Conservation (phyloP, 2,888 invertebrate genomes). For the Luperina testacea region DNA sequence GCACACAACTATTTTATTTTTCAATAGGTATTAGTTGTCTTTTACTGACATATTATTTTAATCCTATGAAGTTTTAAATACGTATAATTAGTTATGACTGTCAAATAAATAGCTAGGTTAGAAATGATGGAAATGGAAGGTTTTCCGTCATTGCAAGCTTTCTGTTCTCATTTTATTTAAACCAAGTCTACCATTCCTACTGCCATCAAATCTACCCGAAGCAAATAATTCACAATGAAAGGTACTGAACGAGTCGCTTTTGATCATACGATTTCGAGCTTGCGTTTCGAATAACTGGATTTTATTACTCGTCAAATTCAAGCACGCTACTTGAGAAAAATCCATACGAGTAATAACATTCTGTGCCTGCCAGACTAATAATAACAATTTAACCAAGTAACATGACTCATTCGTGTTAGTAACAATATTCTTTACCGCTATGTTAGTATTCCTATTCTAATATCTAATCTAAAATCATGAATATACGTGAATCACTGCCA, state of each 20-base stretch:
- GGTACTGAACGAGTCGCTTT: not conserved
- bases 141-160: not conserved
- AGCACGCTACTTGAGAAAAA: conserved; percentile 10
- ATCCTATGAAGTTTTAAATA: too few relatives aligned
- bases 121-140: not conserved
- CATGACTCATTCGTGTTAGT: too few relatives aligned
- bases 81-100: too few relatives aligned
- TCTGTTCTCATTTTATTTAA: not conserved
- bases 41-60: too few relatives aligned
- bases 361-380: not conserved
- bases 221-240: not conserved
- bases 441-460: too few relatives aligned
- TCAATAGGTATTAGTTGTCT: too few relatives aligned
- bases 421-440: too few relatives aligned
- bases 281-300: conserved; percentile 26
- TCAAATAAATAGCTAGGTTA: not conserved
- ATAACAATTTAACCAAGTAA: too few relatives aligned
- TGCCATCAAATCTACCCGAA: not conserved
- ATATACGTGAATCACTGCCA: too few relatives aligned
- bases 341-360: not conserved
- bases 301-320: conserved; percentile 26
- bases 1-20: too few relatives aligned
- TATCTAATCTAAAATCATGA: too few relatives aligned
- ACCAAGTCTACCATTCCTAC: too few relatives aligned
- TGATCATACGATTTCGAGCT: conserved; percentile 8